Evolutionary conservation across 2,113 vertebrate species (phyloP).

Genomic region (Pseudolaguvia tuberculata): DNA sequence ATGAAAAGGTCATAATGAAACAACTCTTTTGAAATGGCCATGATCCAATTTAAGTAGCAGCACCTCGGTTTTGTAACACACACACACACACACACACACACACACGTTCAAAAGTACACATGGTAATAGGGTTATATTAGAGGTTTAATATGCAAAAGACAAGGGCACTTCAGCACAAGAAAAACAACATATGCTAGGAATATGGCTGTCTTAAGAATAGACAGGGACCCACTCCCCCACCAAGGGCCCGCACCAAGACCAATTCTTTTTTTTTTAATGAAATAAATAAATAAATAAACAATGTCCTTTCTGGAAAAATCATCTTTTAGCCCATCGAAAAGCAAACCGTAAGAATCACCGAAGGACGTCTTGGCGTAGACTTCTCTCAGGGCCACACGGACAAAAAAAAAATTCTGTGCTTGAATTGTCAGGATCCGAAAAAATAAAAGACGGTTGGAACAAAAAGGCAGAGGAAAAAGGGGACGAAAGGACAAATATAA

Average conservation of each 20-base stretch:
- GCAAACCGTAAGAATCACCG: slow-evolving; percentile 12
- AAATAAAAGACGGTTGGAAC: slow-evolving; percentile 30
- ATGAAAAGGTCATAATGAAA: slow-evolving; percentile 69
- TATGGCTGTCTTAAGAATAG: slow-evolving; percentile 46
- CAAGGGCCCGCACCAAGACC: too few relatives aligned
- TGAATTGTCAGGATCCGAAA: slow-evolving; percentile 18
- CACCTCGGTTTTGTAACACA: slow-evolving; percentile 64
- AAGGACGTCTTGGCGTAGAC: slow-evolving; percentile 22
- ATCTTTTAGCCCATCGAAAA: background rate
- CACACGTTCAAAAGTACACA: slow-evolving; percentile 52
- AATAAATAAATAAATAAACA: too few relatives aligned
- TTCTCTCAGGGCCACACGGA: slow-evolving; percentile 14
- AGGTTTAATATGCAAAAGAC: slow-evolving; percentile 69
- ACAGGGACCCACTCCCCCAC: slow-evolving; percentile 52
- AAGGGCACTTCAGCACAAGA: slow-evolving; percentile 67
- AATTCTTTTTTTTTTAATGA: too few relatives aligned
- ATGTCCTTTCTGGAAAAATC: background rate
- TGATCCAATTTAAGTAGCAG: slow-evolving; percentile 56
- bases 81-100: slow-evolving; percentile 38
- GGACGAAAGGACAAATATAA: slow-evolving; percentile 8
- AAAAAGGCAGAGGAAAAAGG: slow-evolving; percentile 25
- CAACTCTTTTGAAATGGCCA: slow-evolving; percentile 62
- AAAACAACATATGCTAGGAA: slow-evolving; percentile 69
- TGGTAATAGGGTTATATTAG: slow-evolving; percentile 71
- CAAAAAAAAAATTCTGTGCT: slow-evolving; percentile 9